Conservation (phyloP, 2,113 vertebrate species). For the Puma concolor region DNA sequence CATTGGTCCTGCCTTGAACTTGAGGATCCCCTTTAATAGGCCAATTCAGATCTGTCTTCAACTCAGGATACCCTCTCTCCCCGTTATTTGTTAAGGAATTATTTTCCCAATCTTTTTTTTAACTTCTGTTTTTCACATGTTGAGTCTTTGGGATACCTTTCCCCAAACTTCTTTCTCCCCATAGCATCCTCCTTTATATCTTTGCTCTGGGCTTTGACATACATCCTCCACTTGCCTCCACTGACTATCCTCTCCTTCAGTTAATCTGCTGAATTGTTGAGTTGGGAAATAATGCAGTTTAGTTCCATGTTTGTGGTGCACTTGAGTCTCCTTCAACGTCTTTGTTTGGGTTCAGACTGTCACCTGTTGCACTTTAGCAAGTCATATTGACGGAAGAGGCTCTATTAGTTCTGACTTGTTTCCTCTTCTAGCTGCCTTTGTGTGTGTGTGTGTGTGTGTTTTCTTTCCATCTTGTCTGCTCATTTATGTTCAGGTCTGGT, state of each 20-base stretch:
- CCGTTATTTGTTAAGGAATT: not conserved
- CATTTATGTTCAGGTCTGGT: not conserved
- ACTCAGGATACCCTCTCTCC: not conserved
- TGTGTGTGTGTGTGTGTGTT: not conserved
- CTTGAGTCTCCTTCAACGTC: not conserved
- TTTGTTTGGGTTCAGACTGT: not conserved
- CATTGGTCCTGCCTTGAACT: not conserved
- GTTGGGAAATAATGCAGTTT: not conserved
- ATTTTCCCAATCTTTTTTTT: not conserved
- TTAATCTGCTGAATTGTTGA: not conserved
- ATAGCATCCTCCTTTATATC: not conserved
- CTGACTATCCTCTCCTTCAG: not conserved
- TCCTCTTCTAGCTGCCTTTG: not conserved
- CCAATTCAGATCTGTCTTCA: not conserved
- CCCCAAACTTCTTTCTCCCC: not conserved
- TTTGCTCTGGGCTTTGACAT: not conserved
- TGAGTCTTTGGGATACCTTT: not conserved
- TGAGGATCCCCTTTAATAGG: not conserved
- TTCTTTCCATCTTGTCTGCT: not conserved
- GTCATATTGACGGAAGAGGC: not conserved
- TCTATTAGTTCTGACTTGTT: not conserved
- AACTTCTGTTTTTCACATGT: not conserved
- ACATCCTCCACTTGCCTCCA: not conserved
- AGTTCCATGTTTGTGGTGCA: not conserved
- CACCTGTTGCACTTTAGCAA: not conserved